phyloP scores from a whole-genome alignment of 2,797 vertebrate genomes.

The Gadopsis bispinosus region DNA sequence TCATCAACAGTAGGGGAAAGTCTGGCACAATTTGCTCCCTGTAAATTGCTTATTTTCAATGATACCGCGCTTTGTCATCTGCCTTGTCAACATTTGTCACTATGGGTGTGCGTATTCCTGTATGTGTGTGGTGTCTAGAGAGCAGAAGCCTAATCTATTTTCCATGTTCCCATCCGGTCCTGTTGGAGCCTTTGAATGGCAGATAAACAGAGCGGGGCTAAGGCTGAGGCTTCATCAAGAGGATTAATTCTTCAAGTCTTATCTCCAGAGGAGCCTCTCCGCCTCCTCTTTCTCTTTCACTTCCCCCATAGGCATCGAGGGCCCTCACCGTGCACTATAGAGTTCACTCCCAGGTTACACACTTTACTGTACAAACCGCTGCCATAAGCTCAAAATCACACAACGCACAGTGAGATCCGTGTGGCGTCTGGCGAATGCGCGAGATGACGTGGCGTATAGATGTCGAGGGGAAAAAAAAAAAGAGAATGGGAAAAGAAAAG shows the following conservation, averaged over 20 bases:
- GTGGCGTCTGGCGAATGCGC: background rate
- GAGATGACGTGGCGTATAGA: background rate
- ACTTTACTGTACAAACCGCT: constrained; percentile 52
- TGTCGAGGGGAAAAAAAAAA: background rate
- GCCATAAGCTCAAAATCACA: constrained; percentile 36
- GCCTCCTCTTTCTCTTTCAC: constrained; percentile 61
- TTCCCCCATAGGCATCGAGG: constrained; percentile 58
- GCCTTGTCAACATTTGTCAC: constrained; percentile 70
- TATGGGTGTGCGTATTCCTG: constrained; percentile 20
- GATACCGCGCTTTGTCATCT: constrained; percentile 54
- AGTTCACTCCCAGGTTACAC: constrained; percentile 70
- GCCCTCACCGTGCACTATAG: constrained; percentile 49
- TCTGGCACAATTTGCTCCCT: constrained; percentile 19
- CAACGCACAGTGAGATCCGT: background rate
- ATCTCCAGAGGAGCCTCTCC: constrained; percentile 79
- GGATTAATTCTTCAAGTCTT: constrained; percentile 80
- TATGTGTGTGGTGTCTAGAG: constrained; percentile 71
- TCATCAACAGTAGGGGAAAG: constrained; percentile 3
- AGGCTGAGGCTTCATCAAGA: constrained; percentile 80
- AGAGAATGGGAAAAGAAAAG: constrained; percentile 2
- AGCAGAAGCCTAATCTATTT: constrained; percentile 75
- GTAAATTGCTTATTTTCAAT: constrained; percentile 54
- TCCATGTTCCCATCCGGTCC: constrained; percentile 74
- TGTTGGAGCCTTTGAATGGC: constrained; percentile 78
- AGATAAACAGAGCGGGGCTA: constrained; percentile 79